Evolutionary conservation across 2,888 invertebrate species (phyloP).

Genomic region (Sphaerophoria taeniata): DNA sequence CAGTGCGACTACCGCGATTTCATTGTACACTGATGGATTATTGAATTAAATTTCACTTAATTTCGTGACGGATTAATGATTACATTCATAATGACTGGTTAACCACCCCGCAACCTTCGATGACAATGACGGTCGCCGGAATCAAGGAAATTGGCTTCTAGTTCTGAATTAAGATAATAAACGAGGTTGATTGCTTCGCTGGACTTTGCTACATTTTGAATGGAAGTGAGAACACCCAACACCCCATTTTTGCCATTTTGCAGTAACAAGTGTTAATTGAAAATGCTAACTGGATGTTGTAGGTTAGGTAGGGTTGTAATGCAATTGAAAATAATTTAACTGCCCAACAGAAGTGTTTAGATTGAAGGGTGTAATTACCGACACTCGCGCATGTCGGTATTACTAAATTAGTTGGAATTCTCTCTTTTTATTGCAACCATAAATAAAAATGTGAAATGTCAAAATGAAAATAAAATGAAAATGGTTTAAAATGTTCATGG

Average conservation of each 20-base stretch:
- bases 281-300: constrained; percentile 31
- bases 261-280: constrained; percentile 48
- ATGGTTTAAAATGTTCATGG: no score
- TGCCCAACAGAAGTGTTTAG: background rate
- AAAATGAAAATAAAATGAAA: background rate
- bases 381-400: background rate
- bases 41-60: constrained; percentile 55
- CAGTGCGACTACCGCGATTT: constrained; percentile 12
- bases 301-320: background rate
- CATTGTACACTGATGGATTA: constrained; percentile 47
- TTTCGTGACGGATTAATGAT: constrained; percentile 52
- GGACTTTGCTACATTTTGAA: background rate
- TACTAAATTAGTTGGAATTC: background rate
- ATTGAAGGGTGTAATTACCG: background rate
- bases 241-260: background rate
- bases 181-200: background rate
- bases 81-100: constrained; percentile 29
- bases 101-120: background rate
- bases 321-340: constrained; percentile 6
- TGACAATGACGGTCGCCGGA: background rate
- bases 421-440: background rate
- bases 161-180: background rate
- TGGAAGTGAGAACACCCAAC: constrained; percentile 28
- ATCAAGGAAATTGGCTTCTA: constrained; percentile 10
- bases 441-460: no score